phyloP scores from a whole-genome alignment of 2,113 vertebrate genomes.

The Orthochromis indermauri region DNA sequence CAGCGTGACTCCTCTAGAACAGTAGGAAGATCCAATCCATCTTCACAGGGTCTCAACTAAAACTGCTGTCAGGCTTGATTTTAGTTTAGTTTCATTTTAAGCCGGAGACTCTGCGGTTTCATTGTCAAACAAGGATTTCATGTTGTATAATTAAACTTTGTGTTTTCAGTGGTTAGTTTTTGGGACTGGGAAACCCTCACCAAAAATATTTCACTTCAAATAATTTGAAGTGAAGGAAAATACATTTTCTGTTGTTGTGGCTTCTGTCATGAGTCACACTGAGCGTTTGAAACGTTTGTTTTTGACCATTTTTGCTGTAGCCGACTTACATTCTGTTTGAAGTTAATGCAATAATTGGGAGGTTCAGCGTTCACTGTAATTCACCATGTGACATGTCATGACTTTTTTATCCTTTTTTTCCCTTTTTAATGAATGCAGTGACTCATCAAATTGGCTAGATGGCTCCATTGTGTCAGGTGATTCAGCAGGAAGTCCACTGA shows the following conservation, averaged over 20 bases:
- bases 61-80: not conserved
- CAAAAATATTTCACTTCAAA: slow-evolving; percentile 51
- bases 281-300: slow-evolving; percentile 37
- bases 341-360: slow-evolving; percentile 39
- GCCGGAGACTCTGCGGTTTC: not conserved
- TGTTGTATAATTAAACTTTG: slow-evolving; percentile 31
- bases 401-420: not conserved
- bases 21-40: slow-evolving; percentile 1
- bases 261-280: slow-evolving; percentile 30
- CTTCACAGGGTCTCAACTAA: not conserved
- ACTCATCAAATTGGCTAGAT: slow-evolving; percentile 45
- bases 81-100: not conserved
- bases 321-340: slow-evolving; percentile 34
- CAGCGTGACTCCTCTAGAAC: not conserved
- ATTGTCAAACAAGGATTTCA: slow-evolving; percentile 21
- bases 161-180: slow-evolving; percentile 12
- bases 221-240: slow-evolving; percentile 22
- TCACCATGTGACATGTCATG: slow-evolving; percentile 28
- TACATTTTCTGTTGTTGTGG: slow-evolving; percentile 50
- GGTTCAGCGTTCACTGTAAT: slow-evolving; percentile 23
- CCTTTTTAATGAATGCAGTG: slow-evolving; percentile 31
- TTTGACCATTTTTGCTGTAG: slow-evolving; percentile 31
- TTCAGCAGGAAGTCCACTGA: slow-evolving; percentile 39
- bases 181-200: not conserved
- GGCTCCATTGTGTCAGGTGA: slow-evolving; percentile 40